Base-by-base conservation (phyloP, 2,113 vertebrate species). In the Petrocephalus microphthalmus region DNA sequence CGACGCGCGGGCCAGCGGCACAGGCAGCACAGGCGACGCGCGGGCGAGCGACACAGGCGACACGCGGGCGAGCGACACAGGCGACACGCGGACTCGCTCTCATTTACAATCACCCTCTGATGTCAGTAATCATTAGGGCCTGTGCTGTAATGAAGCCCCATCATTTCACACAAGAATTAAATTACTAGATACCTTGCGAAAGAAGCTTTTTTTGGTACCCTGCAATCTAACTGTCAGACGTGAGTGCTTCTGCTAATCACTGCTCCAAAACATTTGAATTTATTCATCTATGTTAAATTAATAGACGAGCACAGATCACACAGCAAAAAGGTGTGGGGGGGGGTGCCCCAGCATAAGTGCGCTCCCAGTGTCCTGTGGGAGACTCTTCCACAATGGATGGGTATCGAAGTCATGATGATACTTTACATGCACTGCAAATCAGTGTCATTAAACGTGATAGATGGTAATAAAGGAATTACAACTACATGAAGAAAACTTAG, bases 141-240 rank as follows among this genome's bases (percentile, higher is more conserved):
- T 96, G 97, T 95, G 96, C 96, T 97, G 95, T 98, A 97, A 99
- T 99, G 98, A 98, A 99, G 98, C 97, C 97, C 97, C 96, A 98
- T 98, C 97, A 99, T 98, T 98, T 97, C 95, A 96, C 95, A 97
- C 96, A 96, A 98, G 97, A 98, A 98, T 97, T 95, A 96, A 98
- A 99, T 98, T 97, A 98, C 96, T 96, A 96, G 97, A 97, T 98
- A 97, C 96, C 97, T 97, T 94, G 94, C 95, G 95, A 95, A 94
- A 96, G 96, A 96, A 95, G 95, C 96, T 97, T 97, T 95, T 94
- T 94, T 95, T 95, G 95, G 95, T 96, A 97, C 96, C 97, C 97
- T 97, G 95, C 97, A 98, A 99, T 99, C 97, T 98, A 97, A 96
- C 97, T 99, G 98, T 99, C 98, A 98, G 96, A 96, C 96, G 95